Evolutionary conservation across 2,113 vertebrate genomes (phyloP).

Genomic region (Engystomops pustulosus): DNA sequence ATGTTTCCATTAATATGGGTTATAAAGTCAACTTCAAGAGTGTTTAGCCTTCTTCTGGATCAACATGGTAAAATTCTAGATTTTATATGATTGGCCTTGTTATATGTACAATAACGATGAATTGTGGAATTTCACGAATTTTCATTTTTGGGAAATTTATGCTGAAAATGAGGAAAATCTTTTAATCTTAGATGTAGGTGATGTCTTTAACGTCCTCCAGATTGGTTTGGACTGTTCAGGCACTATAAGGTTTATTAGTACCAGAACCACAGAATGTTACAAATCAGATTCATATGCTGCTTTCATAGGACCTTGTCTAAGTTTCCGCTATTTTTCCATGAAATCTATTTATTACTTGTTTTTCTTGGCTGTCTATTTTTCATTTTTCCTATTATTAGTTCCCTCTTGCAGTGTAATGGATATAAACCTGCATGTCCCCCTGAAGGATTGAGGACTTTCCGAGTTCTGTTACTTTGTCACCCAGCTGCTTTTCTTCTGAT

Average conservation of each 20-base stretch:
- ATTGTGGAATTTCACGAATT: too few species aligned
- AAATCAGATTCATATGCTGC: constrained; percentile 62
- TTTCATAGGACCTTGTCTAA: constrained; percentile 63
- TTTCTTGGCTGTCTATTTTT: constrained; percentile 80
- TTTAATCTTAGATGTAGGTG: background rate
- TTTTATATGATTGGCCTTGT: too few species aligned
- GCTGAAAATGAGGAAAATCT: background rate
- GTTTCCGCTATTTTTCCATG: constrained; percentile 62
- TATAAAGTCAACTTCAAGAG: too few species aligned
- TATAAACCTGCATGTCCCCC: constrained; percentile 77
- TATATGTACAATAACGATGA: too few species aligned
- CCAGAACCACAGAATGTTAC: constrained; percentile 63
- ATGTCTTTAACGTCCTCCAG: background rate
- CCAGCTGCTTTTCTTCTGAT: constrained; percentile 89
- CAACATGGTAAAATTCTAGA: too few species aligned
- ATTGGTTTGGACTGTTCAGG: background rate
- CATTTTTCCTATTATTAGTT: constrained; percentile 83
- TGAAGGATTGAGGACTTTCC: constrained; percentile 72
- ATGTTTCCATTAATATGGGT: too few species aligned
- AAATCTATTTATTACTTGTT: constrained; percentile 81
- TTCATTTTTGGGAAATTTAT: background rate
- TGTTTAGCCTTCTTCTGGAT: too few species aligned
- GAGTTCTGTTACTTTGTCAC: constrained; percentile 73
- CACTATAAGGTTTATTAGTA: constrained; percentile 32
- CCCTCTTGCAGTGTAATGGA: constrained; percentile 75